A percentile compares a stretch with the other conserved stretches of the same genome.
phyloP scores from a whole-genome alignment of 2,797 vertebrate genomes.

The Sternotherus odoratus region DNA sequence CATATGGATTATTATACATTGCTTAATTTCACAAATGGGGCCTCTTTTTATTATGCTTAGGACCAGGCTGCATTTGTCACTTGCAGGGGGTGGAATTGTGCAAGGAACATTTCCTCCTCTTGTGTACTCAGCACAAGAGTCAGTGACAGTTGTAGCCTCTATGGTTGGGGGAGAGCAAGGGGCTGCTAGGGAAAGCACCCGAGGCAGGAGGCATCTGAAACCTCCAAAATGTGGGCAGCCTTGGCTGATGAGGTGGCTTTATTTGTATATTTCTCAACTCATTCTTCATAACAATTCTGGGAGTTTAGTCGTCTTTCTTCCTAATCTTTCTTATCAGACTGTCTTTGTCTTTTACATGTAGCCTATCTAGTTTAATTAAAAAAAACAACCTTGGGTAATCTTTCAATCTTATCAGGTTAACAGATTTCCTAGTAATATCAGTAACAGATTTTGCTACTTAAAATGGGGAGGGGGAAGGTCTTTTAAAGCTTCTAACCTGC shows the following conservation, averaged over 20 bases:
- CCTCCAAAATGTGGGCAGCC: neutral
- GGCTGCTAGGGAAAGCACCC: neutral
- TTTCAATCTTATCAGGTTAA: neutral
- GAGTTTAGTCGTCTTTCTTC: neutral
- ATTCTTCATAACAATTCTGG: neutral
- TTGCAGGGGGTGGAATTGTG: neutral
- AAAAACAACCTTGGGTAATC: neutral
- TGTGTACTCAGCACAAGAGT: neutral
- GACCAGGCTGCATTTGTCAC: neutral
- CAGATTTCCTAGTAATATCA: neutral
- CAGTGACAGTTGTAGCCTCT: neutral
- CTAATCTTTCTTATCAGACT: neutral
- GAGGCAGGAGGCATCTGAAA: neutral
- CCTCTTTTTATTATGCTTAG: neutral
- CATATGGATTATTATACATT: neutral
- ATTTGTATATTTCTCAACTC: neutral
- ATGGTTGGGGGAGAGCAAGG: neutral
- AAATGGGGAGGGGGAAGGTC: neutral
- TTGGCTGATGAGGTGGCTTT: neutral
- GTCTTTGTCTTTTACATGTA: neutral
- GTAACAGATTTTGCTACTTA: neutral
- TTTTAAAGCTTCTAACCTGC: slow-evolving; percentile 82
- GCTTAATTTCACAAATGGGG: neutral
- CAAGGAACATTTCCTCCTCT: neutral
- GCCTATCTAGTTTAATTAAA: neutral